Conservation (phyloP, 2,888 invertebrate species). For the Myathropa florea region DNA sequence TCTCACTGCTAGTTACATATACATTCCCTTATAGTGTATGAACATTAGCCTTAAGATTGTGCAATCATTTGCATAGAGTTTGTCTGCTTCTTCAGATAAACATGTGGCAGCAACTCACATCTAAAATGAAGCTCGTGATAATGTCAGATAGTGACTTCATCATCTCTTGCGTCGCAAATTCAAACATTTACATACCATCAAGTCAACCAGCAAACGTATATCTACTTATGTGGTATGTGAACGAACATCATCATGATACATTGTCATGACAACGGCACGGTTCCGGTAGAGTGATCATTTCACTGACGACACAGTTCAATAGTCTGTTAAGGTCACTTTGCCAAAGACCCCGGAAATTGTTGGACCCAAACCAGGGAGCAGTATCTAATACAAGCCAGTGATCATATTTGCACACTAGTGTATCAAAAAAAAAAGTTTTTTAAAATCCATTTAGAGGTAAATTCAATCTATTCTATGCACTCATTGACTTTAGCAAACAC, state of each 20-base stretch:
- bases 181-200: slow-evolving; percentile 57
- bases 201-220: background rate
- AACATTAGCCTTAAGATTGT: background rate
- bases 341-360: slow-evolving; percentile 50
- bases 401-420: background rate
- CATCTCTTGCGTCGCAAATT: slow-evolving; percentile 30
- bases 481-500: background rate
- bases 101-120: slow-evolving; percentile 10
- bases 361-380: background rate
- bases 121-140: slow-evolving; percentile 31
- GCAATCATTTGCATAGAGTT: background rate
- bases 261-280: slow-evolving; percentile 6
- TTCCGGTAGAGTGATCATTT: slow-evolving; percentile 50
- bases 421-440: background rate
- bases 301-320: slow-evolving; percentile 55
- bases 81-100: background rate
- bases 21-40: background rate
- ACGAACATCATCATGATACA: background rate
- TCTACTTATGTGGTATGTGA: background rate
- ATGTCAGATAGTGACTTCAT: slow-evolving; percentile 17
- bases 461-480: background rate
- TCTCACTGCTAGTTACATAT: background rate
- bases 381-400: background rate
- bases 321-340: slow-evolving; percentile 55
- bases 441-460: background rate